These are phyloP conservation scores for Ctenochaetus hawaiiensis DNA, from an alignment of 2,797 vertebrate species.

Conservation along the genomic window DNA sequence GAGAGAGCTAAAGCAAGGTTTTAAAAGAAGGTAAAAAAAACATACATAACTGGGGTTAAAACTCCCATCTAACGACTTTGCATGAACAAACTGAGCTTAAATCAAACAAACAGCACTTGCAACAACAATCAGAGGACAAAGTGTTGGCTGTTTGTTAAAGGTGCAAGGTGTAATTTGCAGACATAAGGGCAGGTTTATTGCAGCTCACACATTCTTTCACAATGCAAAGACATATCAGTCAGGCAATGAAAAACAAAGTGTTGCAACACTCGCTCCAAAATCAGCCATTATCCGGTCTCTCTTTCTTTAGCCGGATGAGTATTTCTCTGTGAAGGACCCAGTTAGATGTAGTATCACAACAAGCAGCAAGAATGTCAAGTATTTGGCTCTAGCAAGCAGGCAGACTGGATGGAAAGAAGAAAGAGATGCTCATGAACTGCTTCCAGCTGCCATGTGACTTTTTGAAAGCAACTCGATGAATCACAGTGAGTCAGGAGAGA, in stretches of 20 bases:
- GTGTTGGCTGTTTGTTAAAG: background rate
- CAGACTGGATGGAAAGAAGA: conserved; percentile 56
- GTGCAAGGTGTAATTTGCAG: conserved; percentile 26
- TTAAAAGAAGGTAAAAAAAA: no score
- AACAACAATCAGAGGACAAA: background rate
- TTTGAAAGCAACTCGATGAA: conserved; percentile 57
- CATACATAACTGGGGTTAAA: background rate
- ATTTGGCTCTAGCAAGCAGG: conserved; percentile 53
- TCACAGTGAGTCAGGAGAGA: conserved; percentile 61
- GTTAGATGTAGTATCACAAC: conserved; percentile 55
- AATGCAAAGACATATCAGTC: conserved; percentile 21
- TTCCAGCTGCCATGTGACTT: conserved; percentile 71
- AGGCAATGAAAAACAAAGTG: conserved; percentile 7
- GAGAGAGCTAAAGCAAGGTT: no score
- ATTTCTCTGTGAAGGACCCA: conserved; percentile 1
- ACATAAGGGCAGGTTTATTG: conserved; percentile 7
- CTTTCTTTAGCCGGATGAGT: background rate
- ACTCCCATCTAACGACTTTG: background rate
- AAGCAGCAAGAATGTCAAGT: conserved; percentile 64
- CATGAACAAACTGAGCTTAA: background rate
- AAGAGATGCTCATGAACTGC: conserved; percentile 55
- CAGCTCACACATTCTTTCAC: conserved; percentile 33
- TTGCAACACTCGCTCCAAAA: conserved; percentile 35
- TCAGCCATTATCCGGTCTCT: background rate
- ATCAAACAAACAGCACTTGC: background rate